Evolutionary conservation across 2,113 vertebrate species (phyloP), one percentile per base, ranked within the genome.

Genomic region (Cavia porcellus): DNA sequence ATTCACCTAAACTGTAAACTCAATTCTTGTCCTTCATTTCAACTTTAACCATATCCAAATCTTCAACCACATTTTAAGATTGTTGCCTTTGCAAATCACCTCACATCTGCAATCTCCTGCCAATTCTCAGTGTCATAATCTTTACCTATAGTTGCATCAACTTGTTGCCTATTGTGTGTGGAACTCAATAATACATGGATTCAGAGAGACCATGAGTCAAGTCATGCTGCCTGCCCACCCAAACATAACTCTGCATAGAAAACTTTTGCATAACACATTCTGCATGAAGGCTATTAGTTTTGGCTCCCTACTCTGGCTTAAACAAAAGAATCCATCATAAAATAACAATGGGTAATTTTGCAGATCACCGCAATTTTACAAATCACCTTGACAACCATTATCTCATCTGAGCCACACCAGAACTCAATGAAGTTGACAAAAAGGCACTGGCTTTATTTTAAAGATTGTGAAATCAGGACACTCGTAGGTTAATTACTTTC

Each of bases 321-420:
- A 62, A 57, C 32, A 68, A 81, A 88, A 64, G 24, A 92, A 90
- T 81, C 22, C 38, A 89, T 72, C 19, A 4, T 50, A 64, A 95
- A 92, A 85, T 38, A 95, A 93, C 92, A 95, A 72, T 4, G 5
- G 85, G 42, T 85, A 22, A 84, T 50, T 86, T n/a, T 74, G 35
- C 72, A 62, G 52, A 83, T 82, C 50, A 64, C 32, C 7, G 28
- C 86, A 62, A 30, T 72, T 96, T 85, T 86, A 96, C 28, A 83
- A 92, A 83, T 70, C 17, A 64, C 55, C 93, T 90, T 82, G 8
- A 11, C 81, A 96, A 57, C 17, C 66, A 83, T 57, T 59, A 66
- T 57, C 92, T 82, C 45, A 42, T 38, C 24, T 35, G 45, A 92
- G 45, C 52, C 59, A 66, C 85, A 12, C 52, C 79, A 92, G 81